Evolutionary conservation across 2,888 invertebrate species (phyloP).

Genomic region (Timema podura): DNA sequence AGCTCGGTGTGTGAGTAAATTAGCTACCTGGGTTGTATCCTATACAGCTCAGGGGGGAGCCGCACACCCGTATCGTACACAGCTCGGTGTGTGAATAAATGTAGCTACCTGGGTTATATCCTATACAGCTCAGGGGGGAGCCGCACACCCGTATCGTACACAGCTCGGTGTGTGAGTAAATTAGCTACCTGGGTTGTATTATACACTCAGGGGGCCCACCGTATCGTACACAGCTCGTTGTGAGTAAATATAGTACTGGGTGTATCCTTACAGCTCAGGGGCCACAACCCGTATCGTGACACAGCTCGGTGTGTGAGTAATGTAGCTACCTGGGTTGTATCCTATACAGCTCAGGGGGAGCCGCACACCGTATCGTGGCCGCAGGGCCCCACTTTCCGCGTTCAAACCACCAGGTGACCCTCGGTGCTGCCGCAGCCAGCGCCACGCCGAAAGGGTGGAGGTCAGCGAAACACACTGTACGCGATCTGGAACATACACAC

Average conservation of each 20-base stretch:
- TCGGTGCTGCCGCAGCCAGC: conserved; percentile 82
- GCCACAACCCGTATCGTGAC: no score
- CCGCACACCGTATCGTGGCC: conserved; percentile 80
- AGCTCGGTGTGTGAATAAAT: no score
- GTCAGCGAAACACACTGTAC: conserved; percentile 78
- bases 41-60: conserved; percentile 80
- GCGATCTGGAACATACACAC: conserved; percentile 54
- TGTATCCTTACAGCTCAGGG: no score
- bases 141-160: conserved; percentile 84
- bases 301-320: no score
- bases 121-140: conserved; percentile 79
- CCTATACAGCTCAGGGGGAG: conserved; percentile 80
- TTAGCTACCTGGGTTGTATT: no score
- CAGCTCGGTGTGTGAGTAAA: no score
- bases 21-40: conserved; percentile 66
- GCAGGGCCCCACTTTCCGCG: conserved; percentile 80
- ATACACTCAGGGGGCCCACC: no score
- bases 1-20: no score
- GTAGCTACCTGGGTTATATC: conserved; percentile 68
- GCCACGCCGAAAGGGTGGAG: conserved; percentile 87
- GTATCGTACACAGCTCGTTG: no score
- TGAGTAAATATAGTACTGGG: no score
- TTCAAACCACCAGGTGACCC: conserved; percentile 84
- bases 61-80: conserved; percentile 72
- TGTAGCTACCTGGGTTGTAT: conserved; percentile 74